Conservation (phyloP, 2,888 invertebrate genomes). For the Melanchra persicariae region DNA sequence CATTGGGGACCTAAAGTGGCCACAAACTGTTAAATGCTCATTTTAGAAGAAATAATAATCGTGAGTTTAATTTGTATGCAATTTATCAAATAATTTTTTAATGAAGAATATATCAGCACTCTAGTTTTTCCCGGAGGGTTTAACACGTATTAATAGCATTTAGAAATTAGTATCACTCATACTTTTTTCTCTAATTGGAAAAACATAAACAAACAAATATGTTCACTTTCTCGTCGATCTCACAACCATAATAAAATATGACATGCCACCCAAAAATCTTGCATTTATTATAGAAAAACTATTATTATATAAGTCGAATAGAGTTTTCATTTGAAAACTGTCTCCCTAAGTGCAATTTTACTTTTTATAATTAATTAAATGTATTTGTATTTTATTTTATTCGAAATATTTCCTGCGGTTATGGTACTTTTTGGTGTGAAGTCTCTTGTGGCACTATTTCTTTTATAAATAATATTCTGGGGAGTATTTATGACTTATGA, state of each 20-base stretch:
- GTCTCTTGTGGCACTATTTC: slow-evolving; percentile 55
- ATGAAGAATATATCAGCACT: no score
- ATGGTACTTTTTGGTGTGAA: slow-evolving; percentile 76
- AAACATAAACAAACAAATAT: no score
- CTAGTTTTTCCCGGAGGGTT: no score
- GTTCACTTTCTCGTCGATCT: slow-evolving; percentile 58
- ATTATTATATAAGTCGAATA: slow-evolving; percentile 79
- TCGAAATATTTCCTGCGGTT: slow-evolving; percentile 75
- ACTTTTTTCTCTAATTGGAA: no score
- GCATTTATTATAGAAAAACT: slow-evolving; percentile 85
- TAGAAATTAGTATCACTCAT: no score
- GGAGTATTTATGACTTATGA: slow-evolving; percentile 71
- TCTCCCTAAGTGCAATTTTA: slow-evolving; percentile 87
- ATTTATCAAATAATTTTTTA: no score
- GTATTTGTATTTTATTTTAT: slow-evolving; percentile 63
- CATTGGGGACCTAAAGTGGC: no score
- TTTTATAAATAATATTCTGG: slow-evolving; percentile 73
- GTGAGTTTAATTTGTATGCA: no score
- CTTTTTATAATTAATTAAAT: slow-evolving; percentile 71
- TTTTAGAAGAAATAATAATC: no score
- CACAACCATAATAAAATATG: slow-evolving; percentile 71
- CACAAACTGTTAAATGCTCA: no score
- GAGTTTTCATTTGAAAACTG: slow-evolving; percentile 76
- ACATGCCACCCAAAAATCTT: slow-evolving; percentile 88
- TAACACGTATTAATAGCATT: no score